Conservation (phyloP, 2,797 vertebrate species). For the Pseudopleuronectes americanus region DNA sequence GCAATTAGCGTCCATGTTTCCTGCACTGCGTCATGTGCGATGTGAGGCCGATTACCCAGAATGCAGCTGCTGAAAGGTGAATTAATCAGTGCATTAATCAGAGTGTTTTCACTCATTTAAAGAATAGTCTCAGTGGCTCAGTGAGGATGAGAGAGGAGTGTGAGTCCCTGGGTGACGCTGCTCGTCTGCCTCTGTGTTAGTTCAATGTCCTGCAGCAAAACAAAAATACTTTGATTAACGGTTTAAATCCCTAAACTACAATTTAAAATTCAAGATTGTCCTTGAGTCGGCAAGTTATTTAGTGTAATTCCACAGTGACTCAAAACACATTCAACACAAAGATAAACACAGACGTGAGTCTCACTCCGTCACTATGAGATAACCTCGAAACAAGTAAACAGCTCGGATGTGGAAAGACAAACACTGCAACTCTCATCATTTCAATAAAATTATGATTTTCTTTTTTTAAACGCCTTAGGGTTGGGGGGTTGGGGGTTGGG, state of each 20-base stretch:
- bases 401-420: too few species aligned
- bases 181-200: constrained; percentile 5
- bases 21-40: constrained; percentile 19
- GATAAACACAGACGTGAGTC: too few species aligned
- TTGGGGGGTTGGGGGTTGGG: too few species aligned
- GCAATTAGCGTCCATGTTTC: constrained; percentile 52
- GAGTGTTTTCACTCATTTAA: constrained; percentile 30
- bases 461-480: too few species aligned
- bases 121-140: constrained; percentile 20
- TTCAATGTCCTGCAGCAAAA: constrained; percentile 6
- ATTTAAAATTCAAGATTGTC: constrained; percentile 15
- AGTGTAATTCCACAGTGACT: constrained; percentile 4
- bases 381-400: too few species aligned
- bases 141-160: background rate
- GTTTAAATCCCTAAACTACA: background rate
- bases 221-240: constrained; percentile 13
- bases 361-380: too few species aligned
- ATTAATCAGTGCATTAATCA: constrained; percentile 69
- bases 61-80: constrained; percentile 44
- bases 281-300: background rate
- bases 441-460: too few species aligned
- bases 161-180: constrained; percentile 13
- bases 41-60: constrained; percentile 9
- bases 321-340: background rate
- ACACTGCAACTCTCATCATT: too few species aligned